Evolutionary conservation across 2,113 vertebrate species (phyloP), one percentile per base, ranked within the genome.

Genomic region (Xiphophorus maculatus): DNA sequence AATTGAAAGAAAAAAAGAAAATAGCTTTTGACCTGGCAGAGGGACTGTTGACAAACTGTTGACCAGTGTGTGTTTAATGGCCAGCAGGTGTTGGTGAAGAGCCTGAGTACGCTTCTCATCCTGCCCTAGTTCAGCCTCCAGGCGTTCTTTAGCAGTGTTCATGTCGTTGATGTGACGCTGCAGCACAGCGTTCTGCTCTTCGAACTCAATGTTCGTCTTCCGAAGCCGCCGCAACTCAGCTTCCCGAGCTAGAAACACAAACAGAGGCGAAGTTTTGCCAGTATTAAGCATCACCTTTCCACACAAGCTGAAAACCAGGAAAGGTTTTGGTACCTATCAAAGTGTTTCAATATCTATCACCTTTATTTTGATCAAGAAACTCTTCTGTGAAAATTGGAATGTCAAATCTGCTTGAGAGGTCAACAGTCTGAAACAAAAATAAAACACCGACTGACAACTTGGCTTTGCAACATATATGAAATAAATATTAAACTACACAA

Each of bases 321-420:
- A 7, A 28, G 27, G 35, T 5, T 37, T 27, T 19, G 44, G 44
- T 19, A 7, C 44, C 44, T 48, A 17, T 58, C 22, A 58, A 58
- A 9, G 17, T 15, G 51, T 73, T 64, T 63, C 10, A 19, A 37
- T 28, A 66, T 33, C 19, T 3, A 64, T 79, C 89, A 99, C 98
- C 97, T 96, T 99, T 99, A 88, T 99, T 99, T 91, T 99, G 98
- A 94, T 99, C 97, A 74, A 99, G 90, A 86, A 99, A 99, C 85
- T 99, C 98, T 77, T 99, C 98, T 0, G 98, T 99, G 92, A 99
- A 99, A 85, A 99, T 99, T 13, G 98, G 97, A 14, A 98, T 96
- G 0, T 99, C 97, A 0, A 98, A 98, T 81, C 95, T 93, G 62
- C 94, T 95, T 0, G 95, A 89, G 51, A 94, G 70, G 60, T 98